Evolutionary conservation across 2,888 invertebrate species (phyloP), one percentile per base, ranked within the genome.

Genomic region (Neocrepidodera transversa): DNA sequence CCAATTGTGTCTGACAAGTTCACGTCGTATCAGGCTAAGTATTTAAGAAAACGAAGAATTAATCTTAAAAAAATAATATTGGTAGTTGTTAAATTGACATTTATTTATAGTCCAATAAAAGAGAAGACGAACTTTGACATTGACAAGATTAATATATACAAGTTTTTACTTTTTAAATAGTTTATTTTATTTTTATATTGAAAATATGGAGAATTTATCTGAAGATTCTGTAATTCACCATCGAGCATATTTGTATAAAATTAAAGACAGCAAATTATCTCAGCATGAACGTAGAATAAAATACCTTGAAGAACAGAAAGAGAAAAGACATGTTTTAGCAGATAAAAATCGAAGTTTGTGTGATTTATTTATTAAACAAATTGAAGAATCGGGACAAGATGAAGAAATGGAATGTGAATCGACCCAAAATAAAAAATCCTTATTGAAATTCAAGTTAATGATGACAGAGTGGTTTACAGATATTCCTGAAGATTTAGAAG

Each of bases 391-490:
- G 7, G 67, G 74, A 35, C 67, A 74, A 35, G 75, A 74, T 38
- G 77, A 79, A 58, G 43, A 60, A 23, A 69, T 79, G 58, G 75
- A 80, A 43, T 74, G 75, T 35, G 65, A 63, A 11, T 73, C 71
- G 10, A 52, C 71, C 14, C 59, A 68, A 59, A 68, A 64, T 2
- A 71, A 72, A 43, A 68, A 66, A 50, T 65, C 67, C 23, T 63
- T 62, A 52, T 26, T 66, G 52, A 54, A 67, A 70, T 71, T 66
- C 40, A 83, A 86, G 67, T 79, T 97, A 5, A 97, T 97, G 92
- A 75, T 91, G 58, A 96, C 97, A 0, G 97, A 98, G 79, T 98
- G 97, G 97, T 82, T 98, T 76, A 82, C 90, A 1, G 93, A 97
- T 67, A 86, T 90, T 55, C 98, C 98, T 0, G 82, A 83, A 18